Evolutionary conservation across 1,140 invertebrate species (phyloP).

Genomic region (Agraylea sexmaculata): DNA sequence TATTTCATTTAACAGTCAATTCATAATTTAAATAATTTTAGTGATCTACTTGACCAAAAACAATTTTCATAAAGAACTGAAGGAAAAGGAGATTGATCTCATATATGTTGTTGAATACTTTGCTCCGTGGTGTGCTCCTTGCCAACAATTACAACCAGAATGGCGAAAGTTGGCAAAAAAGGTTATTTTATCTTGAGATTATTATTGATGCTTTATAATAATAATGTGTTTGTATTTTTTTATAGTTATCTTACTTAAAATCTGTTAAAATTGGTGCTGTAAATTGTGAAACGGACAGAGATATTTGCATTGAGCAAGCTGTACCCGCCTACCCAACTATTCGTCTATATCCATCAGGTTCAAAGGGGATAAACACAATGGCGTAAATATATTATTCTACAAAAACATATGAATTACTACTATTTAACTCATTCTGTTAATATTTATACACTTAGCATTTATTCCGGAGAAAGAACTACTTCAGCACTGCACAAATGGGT

Average conservation of each 20-base stretch:
- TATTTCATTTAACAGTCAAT: constrained; percentile 6
- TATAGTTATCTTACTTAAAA: constrained; percentile 32
- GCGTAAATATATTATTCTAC: constrained; percentile 36
- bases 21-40: constrained; percentile 26
- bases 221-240: constrained; percentile 53
- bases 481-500: constrained; percentile 19
- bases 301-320: constrained; percentile 46
- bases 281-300: constrained; percentile 49
- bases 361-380: constrained; percentile 34
- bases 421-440: constrained; percentile 5
- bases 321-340: constrained; percentile 61
- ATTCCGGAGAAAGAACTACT: constrained; percentile 10
- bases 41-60: constrained; percentile 45
- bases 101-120: constrained; percentile 74
- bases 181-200: constrained; percentile 19
- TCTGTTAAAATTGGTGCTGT: constrained; percentile 54
- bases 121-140: constrained; percentile 66
- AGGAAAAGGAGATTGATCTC: constrained; percentile 31
- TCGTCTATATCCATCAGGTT: constrained; percentile 50
- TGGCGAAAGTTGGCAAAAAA: constrained; percentile 62
- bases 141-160: constrained; percentile 56
- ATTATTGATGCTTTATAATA: constrained; percentile 25
- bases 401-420: neutral
- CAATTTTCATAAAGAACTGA: constrained; percentile 45
- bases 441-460: constrained; percentile 12